A percentile compares a stretch with the other conserved stretches of the same genome.
Evolutionary conservation across 2,113 vertebrate genomes (phyloP).

Genomic region (Catharus minimus): DNA sequence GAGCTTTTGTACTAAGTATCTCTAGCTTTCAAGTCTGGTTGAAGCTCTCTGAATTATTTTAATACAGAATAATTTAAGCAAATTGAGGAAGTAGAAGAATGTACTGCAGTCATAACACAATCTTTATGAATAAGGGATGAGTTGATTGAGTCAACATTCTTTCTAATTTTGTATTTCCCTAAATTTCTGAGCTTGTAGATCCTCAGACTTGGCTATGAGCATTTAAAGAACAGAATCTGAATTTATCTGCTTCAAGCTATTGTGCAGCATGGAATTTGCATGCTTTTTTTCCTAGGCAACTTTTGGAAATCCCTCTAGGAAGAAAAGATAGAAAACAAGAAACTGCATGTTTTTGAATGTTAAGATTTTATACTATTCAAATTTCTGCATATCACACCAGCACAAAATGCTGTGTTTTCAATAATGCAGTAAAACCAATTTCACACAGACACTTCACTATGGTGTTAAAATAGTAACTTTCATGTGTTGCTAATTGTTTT

Average conservation of each 20-base stretch:
- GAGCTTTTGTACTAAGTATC: not conserved
- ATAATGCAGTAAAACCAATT: not conserved
- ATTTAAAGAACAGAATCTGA: not conserved
- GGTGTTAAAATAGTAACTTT: not conserved
- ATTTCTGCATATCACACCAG: not conserved
- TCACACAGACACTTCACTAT: fast-evolving
- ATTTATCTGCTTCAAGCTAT: not conserved
- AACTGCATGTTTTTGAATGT: not conserved
- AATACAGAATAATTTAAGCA: not conserved
- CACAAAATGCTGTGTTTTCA: not conserved
- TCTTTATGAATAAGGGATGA: not conserved
- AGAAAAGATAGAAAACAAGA: not conserved
- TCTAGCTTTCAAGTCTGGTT: constrained; percentile 5
- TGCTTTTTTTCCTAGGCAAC: not conserved
- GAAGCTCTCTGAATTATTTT: not conserved
- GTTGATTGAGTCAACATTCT: not conserved
- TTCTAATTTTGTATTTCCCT: not conserved
- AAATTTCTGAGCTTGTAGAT: not conserved
- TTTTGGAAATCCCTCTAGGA: not conserved
- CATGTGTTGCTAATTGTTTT: not conserved
- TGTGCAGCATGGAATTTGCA: not conserved
- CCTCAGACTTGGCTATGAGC: not conserved
- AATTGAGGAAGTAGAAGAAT: constrained; percentile 3
- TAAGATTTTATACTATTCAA: not conserved
- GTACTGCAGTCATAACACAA: not conserved